Conservation (phyloP, 2,888 invertebrate genomes). For the Tholera decimalis region DNA sequence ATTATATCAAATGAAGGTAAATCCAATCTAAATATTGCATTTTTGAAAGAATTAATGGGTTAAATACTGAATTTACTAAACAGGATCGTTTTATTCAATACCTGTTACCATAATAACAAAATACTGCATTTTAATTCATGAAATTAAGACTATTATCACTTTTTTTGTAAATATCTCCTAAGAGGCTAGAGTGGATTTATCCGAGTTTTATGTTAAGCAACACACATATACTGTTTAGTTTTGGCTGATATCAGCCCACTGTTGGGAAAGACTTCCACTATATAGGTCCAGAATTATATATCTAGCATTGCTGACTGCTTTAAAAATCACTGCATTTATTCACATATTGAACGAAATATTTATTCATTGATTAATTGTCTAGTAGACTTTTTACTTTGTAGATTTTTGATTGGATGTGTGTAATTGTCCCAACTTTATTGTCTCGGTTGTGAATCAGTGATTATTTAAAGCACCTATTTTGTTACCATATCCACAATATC, state of each 20-base stretch:
- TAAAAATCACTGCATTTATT: constrained; percentile 7
- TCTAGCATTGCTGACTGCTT: background rate
- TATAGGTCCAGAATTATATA: background rate
- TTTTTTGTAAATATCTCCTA: no score
- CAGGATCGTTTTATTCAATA: no score
- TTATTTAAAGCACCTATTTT: background rate
- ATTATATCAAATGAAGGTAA: no score
- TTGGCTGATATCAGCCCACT: background rate
- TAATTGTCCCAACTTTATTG: background rate
- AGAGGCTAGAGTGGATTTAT: no score
- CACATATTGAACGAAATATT: background rate
- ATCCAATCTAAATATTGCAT: no score
- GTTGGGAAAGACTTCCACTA: constrained; percentile 1
- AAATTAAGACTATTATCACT: no score
- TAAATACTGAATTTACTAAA: no score
- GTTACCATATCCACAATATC: constrained; percentile 4
- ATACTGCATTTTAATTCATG: no score
- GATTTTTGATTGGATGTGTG: constrained; percentile 1
- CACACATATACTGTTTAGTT: background rate
- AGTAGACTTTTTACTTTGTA: background rate
- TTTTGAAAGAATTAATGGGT: no score
- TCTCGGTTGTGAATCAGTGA: background rate
- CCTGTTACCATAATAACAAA: no score
- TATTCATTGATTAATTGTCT: background rate
- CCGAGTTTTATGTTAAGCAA: no score